Evolutionary conservation across 2,888 invertebrate species (phyloP), one percentile per base, ranked within the genome.

Genomic region (Protophormia terraenovae): DNA sequence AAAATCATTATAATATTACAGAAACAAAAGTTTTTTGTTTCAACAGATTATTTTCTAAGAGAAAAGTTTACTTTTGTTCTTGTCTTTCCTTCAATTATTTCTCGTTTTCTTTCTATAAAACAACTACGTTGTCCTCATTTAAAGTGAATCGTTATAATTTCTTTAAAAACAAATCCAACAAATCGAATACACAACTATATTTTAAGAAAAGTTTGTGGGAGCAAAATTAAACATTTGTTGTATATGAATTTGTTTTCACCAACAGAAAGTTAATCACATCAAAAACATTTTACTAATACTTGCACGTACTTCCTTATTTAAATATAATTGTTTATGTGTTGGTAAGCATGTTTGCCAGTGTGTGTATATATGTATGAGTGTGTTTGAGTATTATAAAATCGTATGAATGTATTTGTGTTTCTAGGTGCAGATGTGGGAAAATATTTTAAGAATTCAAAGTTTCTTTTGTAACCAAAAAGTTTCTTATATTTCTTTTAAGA

Each of bases 1-100:
- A 67, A 67, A 77, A 67, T 66, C 58, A 67, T 77, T 58, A 32
- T 58, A 67, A 64, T 64, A 22, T 24, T n/a, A 35, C 35, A 64
- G 62, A 64, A 38, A 64, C 6, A 47, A 12, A 66, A 66, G 53
- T 55, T 58, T 58, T 27, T 58, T 58, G 10, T 58, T 58, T 58
- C 58, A 58, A 16, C 29, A 29, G 32, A 58, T 16, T 58, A 58
- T 58, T 29, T 58, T 58, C 32, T 29, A 58, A 32, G 32, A 58
- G 58, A 58, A 29, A 29, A 58, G 58, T 58, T 58, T 58, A 29
- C 58, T 58, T 29, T 58, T 58, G 32, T 29, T 29, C 3, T 16
- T 16, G 58, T 8, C 16, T 16, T 58, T 32, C 16, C 0, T 29
- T 58, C 3, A 58, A 29, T 58, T 29, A 7, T 58, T n/a, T 7